A percentile compares a stretch with the other conserved stretches of the same genome.
phyloP scores from a whole-genome alignment of 1,140 invertebrate genomes.

The Trachymyrmex septentrionalis region DNA sequence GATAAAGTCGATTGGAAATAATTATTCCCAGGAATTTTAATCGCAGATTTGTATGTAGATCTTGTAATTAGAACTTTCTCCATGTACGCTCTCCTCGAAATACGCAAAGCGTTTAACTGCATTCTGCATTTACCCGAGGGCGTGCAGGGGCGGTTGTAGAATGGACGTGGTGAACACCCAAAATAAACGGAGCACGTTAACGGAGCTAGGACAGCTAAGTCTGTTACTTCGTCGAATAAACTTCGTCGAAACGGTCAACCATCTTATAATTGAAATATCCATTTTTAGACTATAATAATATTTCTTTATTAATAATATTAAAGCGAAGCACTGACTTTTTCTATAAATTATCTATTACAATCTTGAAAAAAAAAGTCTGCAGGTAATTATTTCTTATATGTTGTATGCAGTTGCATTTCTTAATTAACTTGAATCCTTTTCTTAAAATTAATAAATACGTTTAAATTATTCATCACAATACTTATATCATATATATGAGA shows the following conservation, averaged over 20 bases:
- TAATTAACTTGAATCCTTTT: neutral
- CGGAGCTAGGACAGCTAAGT: neutral
- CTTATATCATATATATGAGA: too few species aligned
- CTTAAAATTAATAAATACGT: neutral
- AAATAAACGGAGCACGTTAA: constrained; percentile 57
- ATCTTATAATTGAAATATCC: constrained; percentile 14
- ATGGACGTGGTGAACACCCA: constrained; percentile 42
- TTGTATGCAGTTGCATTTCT: neutral
- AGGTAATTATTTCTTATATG: neutral
- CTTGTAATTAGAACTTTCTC: constrained; percentile 20
- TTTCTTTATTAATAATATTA: neutral
- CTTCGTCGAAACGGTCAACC: neutral
- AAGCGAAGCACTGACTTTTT: neutral
- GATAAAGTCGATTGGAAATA: neutral
- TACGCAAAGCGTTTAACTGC: constrained; percentile 54
- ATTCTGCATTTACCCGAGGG: constrained; percentile 36
- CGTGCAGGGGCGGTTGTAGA: constrained; percentile 46
- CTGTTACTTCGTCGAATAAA: constrained; percentile 13
- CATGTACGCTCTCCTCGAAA: neutral
- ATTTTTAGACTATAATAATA: neutral
- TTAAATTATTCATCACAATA: neutral
- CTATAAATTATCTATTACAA: neutral
- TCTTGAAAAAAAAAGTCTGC: neutral
- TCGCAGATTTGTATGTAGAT: neutral
- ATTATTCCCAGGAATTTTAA: constrained; percentile 43